Conservation (phyloP, 2,113 vertebrate species). For the Channa maculata region DNA sequence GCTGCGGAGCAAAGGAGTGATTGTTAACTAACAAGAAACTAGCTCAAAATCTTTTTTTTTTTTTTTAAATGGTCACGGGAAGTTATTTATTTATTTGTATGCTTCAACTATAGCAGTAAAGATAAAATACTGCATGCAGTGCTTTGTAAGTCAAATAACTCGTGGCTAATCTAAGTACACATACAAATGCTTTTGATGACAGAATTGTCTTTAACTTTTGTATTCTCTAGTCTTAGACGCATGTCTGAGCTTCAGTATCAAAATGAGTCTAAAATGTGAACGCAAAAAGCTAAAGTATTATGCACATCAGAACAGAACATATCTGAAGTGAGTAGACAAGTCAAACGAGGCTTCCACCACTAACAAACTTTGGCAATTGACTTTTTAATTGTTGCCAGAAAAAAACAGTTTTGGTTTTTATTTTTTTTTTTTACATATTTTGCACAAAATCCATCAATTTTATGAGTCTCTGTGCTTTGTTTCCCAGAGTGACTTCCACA, state of each 20-base stretch:
- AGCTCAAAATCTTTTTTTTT: background rate
- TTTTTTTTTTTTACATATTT: too few relatives aligned
- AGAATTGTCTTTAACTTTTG: background rate
- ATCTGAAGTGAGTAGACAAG: background rate
- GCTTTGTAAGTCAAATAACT: background rate
- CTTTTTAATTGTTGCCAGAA: too few relatives aligned
- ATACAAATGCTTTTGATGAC: background rate
- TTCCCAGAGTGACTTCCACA: background rate
- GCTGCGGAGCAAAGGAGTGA: slow-evolving; percentile 9
- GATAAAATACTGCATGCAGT: background rate
- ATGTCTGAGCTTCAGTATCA: background rate
- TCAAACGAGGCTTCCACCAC: background rate
- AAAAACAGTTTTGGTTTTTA: too few relatives aligned
- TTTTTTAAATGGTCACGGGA: background rate
- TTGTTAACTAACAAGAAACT: slow-evolving; percentile 3
- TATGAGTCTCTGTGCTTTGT: background rate
- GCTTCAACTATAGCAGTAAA: background rate
- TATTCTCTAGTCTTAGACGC: too few relatives aligned
- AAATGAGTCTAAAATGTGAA: background rate
- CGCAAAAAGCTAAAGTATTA: too few relatives aligned
- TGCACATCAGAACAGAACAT: background rate
- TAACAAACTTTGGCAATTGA: too few relatives aligned
- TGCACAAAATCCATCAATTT: background rate
- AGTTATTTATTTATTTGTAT: background rate
- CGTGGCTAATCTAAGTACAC: background rate